Evolutionary conservation across 1,140 invertebrate genomes (phyloP).

Genomic region (Mya arenaria): DNA sequence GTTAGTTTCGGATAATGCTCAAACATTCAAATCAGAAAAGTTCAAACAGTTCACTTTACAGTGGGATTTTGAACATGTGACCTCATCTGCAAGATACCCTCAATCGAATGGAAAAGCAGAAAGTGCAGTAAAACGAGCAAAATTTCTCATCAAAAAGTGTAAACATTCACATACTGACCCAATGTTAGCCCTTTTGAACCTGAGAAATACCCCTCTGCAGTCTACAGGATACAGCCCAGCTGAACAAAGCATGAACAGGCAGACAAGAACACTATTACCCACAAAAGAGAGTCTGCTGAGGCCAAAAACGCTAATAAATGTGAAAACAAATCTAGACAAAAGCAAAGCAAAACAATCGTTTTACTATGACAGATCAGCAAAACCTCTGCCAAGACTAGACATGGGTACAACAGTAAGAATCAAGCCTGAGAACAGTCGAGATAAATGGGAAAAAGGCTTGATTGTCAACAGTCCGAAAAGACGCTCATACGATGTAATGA

Average conservation of each 20-base stretch:
- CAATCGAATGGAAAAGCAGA: constrained; percentile 65
- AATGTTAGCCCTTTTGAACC: constrained; percentile 52
- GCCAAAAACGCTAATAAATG: too few relatives aligned
- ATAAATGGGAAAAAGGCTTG: too few relatives aligned
- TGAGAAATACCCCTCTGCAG: constrained; percentile 60
- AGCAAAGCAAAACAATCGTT: too few relatives aligned
- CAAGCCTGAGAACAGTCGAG: too few relatives aligned
- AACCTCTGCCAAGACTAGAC: too few relatives aligned
- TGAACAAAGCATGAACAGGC: constrained; percentile 57
- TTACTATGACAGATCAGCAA: too few relatives aligned
- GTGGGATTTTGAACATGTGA: constrained; percentile 63
- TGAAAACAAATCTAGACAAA: too few relatives aligned
- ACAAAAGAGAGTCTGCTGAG: too few relatives aligned
- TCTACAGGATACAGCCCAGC: constrained; percentile 46
- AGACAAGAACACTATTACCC: constrained; percentile 58
- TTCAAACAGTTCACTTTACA: constrained; percentile 55
- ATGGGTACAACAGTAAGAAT: too few relatives aligned
- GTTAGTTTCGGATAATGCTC: constrained; percentile 57
- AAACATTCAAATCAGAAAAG: constrained; percentile 54
- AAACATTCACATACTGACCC: constrained; percentile 29
- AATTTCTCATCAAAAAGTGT: constrained; percentile 52
- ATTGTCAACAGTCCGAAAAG: too few relatives aligned
- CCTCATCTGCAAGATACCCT: constrained; percentile 47
- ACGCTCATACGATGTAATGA: too few relatives aligned
- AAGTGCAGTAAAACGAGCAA: constrained; percentile 60